These are phyloP conservation scores for Portevinia maculata DNA, from an alignment of 2,888 invertebrate genomes.

Conservation along the genomic window DNA sequence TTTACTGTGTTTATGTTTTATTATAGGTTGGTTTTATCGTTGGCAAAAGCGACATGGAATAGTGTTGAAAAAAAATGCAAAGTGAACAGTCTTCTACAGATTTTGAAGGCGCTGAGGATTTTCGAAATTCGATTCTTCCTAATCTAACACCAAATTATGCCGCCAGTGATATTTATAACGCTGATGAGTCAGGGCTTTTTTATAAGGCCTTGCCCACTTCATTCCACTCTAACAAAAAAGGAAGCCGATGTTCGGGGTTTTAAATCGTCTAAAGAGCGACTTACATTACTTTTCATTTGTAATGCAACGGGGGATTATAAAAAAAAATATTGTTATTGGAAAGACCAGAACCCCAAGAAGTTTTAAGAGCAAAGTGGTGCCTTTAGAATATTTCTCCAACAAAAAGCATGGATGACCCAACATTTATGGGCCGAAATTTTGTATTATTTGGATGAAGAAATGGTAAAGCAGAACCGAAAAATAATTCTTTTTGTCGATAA, in stretches of 20 bases:
- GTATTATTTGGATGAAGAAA: no score
- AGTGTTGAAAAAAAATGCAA: constrained; percentile 37
- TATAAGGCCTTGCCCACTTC: not conserved
- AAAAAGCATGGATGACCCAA: no score
- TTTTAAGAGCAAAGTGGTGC: no score
- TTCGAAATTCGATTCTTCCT: constrained; percentile 11
- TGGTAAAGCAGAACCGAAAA: no score
- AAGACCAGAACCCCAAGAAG: no score
- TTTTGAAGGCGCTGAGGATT: constrained; percentile 45
- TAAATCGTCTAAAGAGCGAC: constrained; percentile 15
- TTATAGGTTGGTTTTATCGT: constrained; percentile 17
- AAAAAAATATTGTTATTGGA: no score
- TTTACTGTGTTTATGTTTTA: not conserved
- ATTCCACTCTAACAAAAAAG: not conserved
- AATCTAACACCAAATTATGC: no score
- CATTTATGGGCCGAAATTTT: no score
- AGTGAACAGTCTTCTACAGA: not conserved
- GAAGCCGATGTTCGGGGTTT: not conserved
- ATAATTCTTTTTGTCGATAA: no score
- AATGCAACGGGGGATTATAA: no score
- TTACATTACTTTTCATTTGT: constrained; percentile 1
- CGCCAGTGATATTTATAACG: no score
- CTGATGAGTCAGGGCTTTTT: not conserved
- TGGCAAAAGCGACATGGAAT: constrained; percentile 50
- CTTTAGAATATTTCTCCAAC: no score